A percentile compares a stretch with the other conserved stretches of the same genome.
Conservation (phyloP, 2,113 vertebrate genomes). For the Malurus elegans region DNA sequence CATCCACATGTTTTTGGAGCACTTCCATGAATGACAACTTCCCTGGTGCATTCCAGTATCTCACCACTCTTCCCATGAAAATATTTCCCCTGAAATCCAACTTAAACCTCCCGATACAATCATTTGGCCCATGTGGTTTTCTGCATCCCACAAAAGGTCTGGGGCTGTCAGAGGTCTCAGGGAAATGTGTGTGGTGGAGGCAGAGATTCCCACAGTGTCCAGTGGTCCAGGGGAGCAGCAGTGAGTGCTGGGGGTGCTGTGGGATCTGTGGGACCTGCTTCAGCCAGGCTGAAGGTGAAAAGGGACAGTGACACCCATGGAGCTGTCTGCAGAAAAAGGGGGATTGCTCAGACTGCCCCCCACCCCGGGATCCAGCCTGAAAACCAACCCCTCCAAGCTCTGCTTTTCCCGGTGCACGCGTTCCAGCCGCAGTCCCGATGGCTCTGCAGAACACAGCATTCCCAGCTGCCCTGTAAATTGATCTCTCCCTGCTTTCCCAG, state of each 20-base stretch:
- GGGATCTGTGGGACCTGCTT: not conserved
- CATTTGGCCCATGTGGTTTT: rapidly evolving
- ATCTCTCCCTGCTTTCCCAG: not conserved
- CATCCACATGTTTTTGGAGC: no score
- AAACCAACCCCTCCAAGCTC: rapidly evolving
- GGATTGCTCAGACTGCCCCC: not conserved
- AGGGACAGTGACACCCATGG: not conserved
- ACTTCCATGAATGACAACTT: not conserved
- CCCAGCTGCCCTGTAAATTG: not conserved
- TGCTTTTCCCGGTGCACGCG: rapidly evolving
- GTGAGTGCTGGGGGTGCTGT: rapidly evolving
- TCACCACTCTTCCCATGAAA: not conserved
- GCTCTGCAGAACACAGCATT: not conserved
- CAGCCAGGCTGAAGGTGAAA: not conserved
- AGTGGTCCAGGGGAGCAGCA: not conserved
- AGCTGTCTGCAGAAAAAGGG: not conserved
- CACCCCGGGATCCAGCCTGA: not conserved
- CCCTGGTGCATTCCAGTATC: no score
- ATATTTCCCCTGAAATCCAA: not conserved
- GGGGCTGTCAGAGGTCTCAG: rapidly evolving
- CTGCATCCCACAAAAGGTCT: rapidly evolving
- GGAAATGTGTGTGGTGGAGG: rapidly evolving
- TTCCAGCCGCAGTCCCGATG: rapidly evolving
- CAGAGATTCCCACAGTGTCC: rapidly evolving
- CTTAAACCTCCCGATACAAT: not conserved